Evolutionary conservation across 2,113 vertebrate species (phyloP), one percentile per base, ranked within the genome.

Genomic region (Chascanopsetta lugubris): DNA sequence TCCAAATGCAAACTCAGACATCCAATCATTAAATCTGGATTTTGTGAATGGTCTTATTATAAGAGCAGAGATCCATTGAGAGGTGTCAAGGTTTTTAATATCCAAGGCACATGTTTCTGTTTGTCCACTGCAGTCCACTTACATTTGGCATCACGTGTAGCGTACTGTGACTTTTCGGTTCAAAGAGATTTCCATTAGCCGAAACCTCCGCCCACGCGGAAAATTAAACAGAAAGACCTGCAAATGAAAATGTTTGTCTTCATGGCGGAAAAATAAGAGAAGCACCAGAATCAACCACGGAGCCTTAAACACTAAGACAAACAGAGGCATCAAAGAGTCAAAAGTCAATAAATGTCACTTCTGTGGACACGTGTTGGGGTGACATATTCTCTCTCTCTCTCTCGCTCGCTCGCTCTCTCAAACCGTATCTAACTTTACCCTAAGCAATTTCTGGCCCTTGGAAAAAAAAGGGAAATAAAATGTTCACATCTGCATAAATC

Each of bases 151-250:
- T 47, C 11, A 49, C 36, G 46, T 18, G 36, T 29, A 38, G 25
- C 2, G 6, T 57, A 76, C 61, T 64, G 67, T 46, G 59, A 66
- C 36, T 66, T 54, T 64, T 53, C 48, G 45, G 34, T 55, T 79
- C 51, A 49, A 25, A 32, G 36, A 21, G 26, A 10, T 55, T 81
- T 75, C 68, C 71, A 76, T 81, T 45, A 65, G 60, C 56, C 70
- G 79, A 77, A 29, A 18, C 11, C n/a, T n/a, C n/a, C n/a, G n/a
- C n/a, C n/a, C 61, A 42, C 26, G 29, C 13, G 5, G 17, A 40
- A n/a, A 17, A 38, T 38, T 15, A 38, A 38, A 38, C 36, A 26
- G 51, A 70, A 17, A 66, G 27, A 72, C 60, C 49, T 8, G 58
- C 59, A 77, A 56, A 53, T 34, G 51, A 68, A 72, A 69, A 45